Evolutionary conservation across 2,113 vertebrate genomes (phyloP).

Genomic region (Parus major): DNA sequence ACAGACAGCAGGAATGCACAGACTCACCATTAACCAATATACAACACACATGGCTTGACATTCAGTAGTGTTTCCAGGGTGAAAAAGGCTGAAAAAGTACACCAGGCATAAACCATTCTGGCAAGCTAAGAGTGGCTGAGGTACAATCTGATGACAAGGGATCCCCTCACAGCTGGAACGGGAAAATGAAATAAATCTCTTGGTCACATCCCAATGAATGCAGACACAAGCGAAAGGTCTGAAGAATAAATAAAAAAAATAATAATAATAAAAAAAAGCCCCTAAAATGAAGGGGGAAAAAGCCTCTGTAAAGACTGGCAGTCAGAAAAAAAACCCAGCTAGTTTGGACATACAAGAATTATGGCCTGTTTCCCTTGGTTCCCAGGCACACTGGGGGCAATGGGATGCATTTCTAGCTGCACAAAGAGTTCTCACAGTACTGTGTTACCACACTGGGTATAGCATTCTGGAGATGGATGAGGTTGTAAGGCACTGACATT

Average conservation of each 20-base stretch:
- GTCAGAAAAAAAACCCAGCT: background rate
- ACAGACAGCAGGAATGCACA: background rate
- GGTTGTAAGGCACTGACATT: background rate
- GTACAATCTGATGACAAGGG: background rate
- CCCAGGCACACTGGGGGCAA: background rate
- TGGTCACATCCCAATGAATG: background rate
- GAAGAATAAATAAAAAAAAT: background rate
- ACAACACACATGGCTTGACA: background rate
- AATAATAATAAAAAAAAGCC: background rate
- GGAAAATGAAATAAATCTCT: background rate
- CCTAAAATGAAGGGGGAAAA: fast-evolving
- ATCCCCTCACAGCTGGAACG: background rate
- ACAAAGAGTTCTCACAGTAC: slow-evolving; percentile 61
- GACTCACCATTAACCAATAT: background rate
- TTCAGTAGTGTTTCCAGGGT: background rate
- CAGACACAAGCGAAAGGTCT: background rate
- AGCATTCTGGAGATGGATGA: slow-evolving; percentile 47
- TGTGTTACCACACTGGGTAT: background rate
- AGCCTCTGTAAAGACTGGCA: background rate
- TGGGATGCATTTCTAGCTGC: background rate
- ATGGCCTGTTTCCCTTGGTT: background rate
- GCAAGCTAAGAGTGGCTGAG: background rate
- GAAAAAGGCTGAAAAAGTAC: background rate
- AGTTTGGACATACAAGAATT: background rate
- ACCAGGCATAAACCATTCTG: background rate